Conservation (phyloP, 2,888 invertebrate genomes). For the Ochropleura leucogaster region DNA sequence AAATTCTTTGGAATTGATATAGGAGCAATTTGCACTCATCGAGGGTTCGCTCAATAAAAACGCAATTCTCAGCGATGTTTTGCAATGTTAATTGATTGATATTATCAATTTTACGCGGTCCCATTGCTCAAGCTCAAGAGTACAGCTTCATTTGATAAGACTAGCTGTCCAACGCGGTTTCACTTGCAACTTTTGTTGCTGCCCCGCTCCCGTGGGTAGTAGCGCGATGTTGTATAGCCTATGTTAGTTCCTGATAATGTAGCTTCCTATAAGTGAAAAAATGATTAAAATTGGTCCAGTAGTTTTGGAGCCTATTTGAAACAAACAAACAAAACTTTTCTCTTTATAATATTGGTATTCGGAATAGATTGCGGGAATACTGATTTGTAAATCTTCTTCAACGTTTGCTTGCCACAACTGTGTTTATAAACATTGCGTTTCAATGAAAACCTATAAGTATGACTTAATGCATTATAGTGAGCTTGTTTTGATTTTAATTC, state of each 20-base stretch:
- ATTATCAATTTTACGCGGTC: constrained; percentile 46
- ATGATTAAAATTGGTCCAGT: too few relatives aligned
- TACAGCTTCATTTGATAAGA: too few relatives aligned
- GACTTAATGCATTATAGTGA: neutral
- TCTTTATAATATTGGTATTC: too few relatives aligned
- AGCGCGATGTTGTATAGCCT: too few relatives aligned
- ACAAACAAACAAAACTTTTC: too few relatives aligned
- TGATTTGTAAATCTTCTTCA: constrained; percentile 9
- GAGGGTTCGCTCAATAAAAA: constrained; percentile 28
- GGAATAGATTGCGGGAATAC: constrained; percentile 32
- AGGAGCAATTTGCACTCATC: constrained; percentile 12
- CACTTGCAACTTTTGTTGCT: too few relatives aligned
- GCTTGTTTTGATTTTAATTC: too few relatives aligned
- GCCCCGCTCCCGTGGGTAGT: too few relatives aligned
- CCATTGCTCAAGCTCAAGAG: constrained; percentile 7
- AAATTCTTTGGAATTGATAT: constrained; percentile 18
- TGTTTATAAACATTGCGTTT: neutral
- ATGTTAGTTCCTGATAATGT: too few relatives aligned
- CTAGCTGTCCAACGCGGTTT: too few relatives aligned
- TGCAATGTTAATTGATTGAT: constrained; percentile 34
- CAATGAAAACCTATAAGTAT: neutral
- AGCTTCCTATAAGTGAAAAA: too few relatives aligned
- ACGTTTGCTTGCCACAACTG: neutral
- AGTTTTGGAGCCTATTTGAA: too few relatives aligned
- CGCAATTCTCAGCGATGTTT: constrained; percentile 11